Conservation (phyloP, 1,140 invertebrate species). For the Ceratosolen solmsi region DNA sequence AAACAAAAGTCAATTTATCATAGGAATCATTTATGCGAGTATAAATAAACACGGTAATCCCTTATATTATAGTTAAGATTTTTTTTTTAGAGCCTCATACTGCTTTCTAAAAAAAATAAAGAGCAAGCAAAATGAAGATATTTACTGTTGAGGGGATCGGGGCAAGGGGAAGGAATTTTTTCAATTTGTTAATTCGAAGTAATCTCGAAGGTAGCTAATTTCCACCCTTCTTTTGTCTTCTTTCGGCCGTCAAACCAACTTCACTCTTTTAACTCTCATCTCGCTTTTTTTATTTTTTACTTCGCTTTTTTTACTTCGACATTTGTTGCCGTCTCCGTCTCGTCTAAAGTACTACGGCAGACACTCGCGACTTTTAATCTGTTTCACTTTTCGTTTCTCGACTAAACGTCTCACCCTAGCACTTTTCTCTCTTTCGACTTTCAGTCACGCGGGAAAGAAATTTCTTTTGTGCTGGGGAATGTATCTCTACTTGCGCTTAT, state of each 20-base stretch:
- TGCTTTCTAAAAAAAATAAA: too few species aligned
- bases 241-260: slow-evolving; percentile 29
- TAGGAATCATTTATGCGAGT: too few species aligned
- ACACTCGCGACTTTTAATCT: slow-evolving; percentile 62
- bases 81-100: not conserved
- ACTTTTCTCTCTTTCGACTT: slow-evolving; percentile 17
- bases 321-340: slow-evolving; percentile 27
- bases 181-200: slow-evolving; percentile 70
- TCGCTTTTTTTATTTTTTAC: slow-evolving; percentile 22
- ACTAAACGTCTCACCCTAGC: slow-evolving; percentile 49
- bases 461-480: slow-evolving; percentile 19
- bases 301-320: slow-evolving; percentile 34
- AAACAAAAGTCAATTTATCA: too few species aligned
- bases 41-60: too few species aligned
- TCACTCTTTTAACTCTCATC: not conserved
- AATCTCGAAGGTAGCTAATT: slow-evolving; percentile 67
- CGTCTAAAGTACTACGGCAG: slow-evolving; percentile 16
- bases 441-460: slow-evolving; percentile 7
- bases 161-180: slow-evolving; percentile 59
- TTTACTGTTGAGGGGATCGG: not conserved
- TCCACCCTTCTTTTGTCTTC: slow-evolving; percentile 53
- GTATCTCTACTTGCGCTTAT: not conserved
- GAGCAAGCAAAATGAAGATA: not conserved
- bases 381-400: slow-evolving; percentile 53
- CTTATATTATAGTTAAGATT: too few species aligned